Percentiles rank a stretch among this genome's conserved stretches.
phyloP scores from a whole-genome alignment of 2,888 invertebrate species.

The Tridacna gigas region DNA sequence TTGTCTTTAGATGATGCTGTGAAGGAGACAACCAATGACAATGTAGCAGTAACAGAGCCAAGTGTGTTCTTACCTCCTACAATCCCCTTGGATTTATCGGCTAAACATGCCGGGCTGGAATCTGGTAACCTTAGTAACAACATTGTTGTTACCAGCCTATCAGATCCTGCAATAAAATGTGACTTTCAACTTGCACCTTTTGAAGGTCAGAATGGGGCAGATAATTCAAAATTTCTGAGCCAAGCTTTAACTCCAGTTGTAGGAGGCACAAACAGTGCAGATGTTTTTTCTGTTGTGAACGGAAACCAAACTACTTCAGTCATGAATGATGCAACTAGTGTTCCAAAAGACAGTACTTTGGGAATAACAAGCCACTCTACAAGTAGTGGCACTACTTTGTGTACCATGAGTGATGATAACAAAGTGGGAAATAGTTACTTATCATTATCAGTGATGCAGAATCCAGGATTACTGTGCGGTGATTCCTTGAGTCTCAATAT shows the following conservation, averaged over 20 bases:
- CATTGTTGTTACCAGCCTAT: background rate
- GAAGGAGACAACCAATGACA: background rate
- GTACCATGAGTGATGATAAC: too few species aligned
- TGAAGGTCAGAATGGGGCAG: background rate
- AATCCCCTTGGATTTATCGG: conserved; percentile 58
- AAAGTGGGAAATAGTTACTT: too few species aligned
- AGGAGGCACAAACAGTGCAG: background rate
- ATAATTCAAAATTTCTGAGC: background rate
- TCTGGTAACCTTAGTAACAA: background rate
- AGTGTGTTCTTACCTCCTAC: background rate
- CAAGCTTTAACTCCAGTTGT: background rate
- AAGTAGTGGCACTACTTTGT: too few species aligned
- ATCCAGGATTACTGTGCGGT: background rate
- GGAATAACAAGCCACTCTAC: too few species aligned
- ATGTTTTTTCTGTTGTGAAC: too few species aligned
- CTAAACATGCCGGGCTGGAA: background rate
- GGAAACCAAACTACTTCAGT: too few species aligned
- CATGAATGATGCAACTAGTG: too few species aligned
- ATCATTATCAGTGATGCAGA: background rate
- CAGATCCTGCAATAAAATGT: background rate
- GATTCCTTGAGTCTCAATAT: background rate
- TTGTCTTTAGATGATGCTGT: conserved; percentile 50
- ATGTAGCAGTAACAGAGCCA: background rate
- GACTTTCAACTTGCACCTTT: background rate
- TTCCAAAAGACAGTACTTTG: too few species aligned